Evolutionary conservation across 2,797 vertebrate genomes (phyloP).

Genomic region (Sparidentex hasta): DNA sequence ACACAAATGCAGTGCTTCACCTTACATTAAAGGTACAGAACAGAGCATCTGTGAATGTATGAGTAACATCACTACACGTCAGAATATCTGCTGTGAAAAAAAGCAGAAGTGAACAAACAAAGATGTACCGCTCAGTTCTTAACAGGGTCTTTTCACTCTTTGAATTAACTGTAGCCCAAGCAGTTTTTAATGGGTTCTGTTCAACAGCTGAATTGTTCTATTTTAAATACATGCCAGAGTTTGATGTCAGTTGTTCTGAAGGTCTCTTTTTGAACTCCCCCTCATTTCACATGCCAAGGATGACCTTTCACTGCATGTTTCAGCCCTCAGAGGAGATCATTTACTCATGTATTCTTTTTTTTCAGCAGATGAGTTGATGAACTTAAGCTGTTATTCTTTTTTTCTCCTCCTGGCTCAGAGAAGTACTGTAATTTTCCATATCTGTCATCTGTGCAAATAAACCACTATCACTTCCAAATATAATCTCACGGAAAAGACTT

Average conservation of each 20-base stretch:
- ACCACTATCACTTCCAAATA: conserved; percentile 66
- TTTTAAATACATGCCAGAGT: conserved; percentile 35
- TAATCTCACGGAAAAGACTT: conserved; percentile 41
- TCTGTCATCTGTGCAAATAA: conserved; percentile 66
- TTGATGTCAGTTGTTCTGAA: conserved; percentile 46
- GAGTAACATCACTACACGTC: conserved; percentile 9
- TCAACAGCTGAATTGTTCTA: conserved; percentile 37
- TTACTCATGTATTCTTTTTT: conserved; percentile 66
- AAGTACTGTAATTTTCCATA: conserved; percentile 57
- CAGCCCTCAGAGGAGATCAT: conserved; percentile 53
- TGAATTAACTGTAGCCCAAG: conserved; percentile 3
- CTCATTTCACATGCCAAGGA: conserved; percentile 61
- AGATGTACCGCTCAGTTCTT: conserved; percentile 1
- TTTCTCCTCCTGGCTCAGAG: conserved; percentile 6
- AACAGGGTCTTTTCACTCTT: conserved; percentile 1
- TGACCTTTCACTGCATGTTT: conserved; percentile 67
- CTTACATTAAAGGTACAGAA: background rate
- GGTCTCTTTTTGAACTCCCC: conserved; percentile 50
- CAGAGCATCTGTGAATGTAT: background rate
- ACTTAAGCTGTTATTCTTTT: conserved; percentile 36
- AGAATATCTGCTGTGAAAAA: conserved; percentile 6
- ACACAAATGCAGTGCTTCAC: no score
- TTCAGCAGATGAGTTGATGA: conserved; percentile 51
- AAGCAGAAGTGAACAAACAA: conserved; percentile 25
- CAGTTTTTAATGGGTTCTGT: background rate